Base-by-base conservation (phyloP, 1,140 invertebrate genomes). In the Drosophila miranda region DNA sequence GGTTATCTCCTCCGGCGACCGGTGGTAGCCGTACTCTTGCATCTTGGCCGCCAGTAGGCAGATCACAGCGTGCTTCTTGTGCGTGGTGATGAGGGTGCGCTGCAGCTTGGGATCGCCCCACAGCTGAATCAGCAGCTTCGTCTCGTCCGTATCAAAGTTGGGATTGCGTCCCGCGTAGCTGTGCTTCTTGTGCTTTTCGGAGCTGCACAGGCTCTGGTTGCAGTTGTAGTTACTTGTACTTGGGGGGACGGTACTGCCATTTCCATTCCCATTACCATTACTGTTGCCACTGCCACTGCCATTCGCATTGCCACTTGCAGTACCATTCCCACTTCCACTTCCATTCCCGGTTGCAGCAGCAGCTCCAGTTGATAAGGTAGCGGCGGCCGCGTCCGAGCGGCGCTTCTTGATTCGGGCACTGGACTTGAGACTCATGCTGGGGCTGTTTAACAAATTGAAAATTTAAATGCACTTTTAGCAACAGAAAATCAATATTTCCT, bases 91-190 rank as follows among this genome's bases (percentile, higher is more conserved):
- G 43, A 93, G 81, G 45, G 92, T 93, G 54, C 92, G 92, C 73
- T 93, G 92, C 61, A 93, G 90, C 57, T 90, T 90, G 1, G 92
- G 92, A 87, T 92, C 92, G 23, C 92, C 92, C 92, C 92, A 93
- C 11, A 93, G 75, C 63, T 92, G 92, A 59, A 93, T 93, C 50
- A 93, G 86, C 59, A 93, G 70, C 75, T 92, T 92, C 5, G 92
- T 93, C 76, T 93, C 92, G 63, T 93, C 92, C 57, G 92, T 92
- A 62, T 93, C 92, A 53, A 93, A 93, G 76, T 93, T 93, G 21
- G 92, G 90, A 89, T 91, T 91, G 28, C 90, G 89, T 1, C 89
- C 90, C n/a, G 89, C 72, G 14, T 70, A 79, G 45, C 59, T 70
- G 38, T 74, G 71, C 45, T 83, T 83, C 54, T 90, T 90, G 26